A percentile compares a stretch with the other conserved stretches of the same genome.
Conservation (phyloP, 2,113 vertebrate species). For the Felis chaus region DNA sequence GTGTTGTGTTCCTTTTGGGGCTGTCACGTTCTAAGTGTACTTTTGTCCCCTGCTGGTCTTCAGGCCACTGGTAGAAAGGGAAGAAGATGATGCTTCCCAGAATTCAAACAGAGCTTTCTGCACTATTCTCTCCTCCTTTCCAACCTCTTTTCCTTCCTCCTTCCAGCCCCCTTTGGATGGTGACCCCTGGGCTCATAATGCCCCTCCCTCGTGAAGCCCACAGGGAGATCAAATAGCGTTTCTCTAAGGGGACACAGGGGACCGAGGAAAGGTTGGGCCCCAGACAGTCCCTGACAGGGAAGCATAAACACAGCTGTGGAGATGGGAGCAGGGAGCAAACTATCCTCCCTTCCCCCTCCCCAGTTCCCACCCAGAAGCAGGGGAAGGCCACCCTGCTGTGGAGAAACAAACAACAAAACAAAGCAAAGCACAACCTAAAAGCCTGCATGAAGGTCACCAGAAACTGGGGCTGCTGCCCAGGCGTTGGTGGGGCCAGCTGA, state of each 20-base stretch:
- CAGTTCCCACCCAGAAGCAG: conserved; percentile 71
- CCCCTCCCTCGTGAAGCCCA: conserved; percentile 14
- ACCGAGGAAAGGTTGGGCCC: conserved; percentile 15
- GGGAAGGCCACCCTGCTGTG: conserved; percentile 53
- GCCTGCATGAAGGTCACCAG: conserved; percentile 53
- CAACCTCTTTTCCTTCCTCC: neutral
- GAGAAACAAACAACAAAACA: conserved; percentile 68
- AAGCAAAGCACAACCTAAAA: conserved; percentile 47
- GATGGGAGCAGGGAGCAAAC: conserved; percentile 43
- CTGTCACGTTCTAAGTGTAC: neutral
- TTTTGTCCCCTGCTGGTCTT: conserved; percentile 27
- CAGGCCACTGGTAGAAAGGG: neutral
- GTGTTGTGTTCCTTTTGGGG: neutral
- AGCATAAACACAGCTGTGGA: conserved; percentile 76
- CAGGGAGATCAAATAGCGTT: neutral
- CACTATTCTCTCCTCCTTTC: neutral
- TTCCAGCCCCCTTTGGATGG: neutral
- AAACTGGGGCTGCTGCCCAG: conserved; percentile 67
- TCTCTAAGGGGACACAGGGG: neutral
- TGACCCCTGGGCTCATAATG: neutral
- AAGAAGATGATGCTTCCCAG: neutral
- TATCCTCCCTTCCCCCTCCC: neutral
- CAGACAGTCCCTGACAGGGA: conserved; percentile 25
- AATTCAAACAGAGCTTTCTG: conserved; percentile 15
- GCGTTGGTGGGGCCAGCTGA: conserved; percentile 25